Evolutionary conservation across 2,797 vertebrate species (phyloP).

Genomic region (Prionace glauca): DNA sequence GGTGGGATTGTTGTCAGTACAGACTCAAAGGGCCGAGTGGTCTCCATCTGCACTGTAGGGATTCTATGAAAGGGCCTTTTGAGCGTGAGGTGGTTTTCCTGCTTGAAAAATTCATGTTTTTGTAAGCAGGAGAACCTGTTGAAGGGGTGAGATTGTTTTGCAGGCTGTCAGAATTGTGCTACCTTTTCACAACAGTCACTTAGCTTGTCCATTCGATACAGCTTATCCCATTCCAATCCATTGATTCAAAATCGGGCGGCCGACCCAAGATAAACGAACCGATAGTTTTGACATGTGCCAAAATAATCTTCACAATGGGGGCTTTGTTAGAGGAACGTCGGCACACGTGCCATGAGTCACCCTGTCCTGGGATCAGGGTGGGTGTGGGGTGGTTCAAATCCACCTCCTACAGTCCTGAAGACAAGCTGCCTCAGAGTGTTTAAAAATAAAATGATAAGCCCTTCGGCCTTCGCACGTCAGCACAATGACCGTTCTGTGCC

Average conservation of each 20-base stretch:
- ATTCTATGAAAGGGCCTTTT: no score
- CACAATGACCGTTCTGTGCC: neutral
- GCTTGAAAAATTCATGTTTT: neutral
- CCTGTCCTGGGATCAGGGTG: neutral
- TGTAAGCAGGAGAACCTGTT: no score
- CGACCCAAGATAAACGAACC: neutral
- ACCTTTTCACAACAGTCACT: neutral
- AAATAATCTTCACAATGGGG: neutral
- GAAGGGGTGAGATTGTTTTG: neutral
- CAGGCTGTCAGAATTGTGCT: neutral
- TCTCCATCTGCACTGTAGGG: no score
- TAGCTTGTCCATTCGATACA: neutral
- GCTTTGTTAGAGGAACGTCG: neutral
- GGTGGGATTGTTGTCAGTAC: no score
- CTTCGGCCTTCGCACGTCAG: neutral
- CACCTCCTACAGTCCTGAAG: neutral
- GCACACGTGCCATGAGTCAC: neutral
- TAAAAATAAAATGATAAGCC: neutral
- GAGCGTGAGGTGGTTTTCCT: no score
- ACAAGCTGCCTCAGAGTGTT: neutral
- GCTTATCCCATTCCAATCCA: neutral
- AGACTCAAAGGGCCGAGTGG: no score
- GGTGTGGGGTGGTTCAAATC: neutral
- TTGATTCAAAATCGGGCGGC: neutral
- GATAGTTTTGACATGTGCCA: neutral